Conservation (phyloP, 2,113 vertebrate genomes). For the Apaloderma vittatum region DNA sequence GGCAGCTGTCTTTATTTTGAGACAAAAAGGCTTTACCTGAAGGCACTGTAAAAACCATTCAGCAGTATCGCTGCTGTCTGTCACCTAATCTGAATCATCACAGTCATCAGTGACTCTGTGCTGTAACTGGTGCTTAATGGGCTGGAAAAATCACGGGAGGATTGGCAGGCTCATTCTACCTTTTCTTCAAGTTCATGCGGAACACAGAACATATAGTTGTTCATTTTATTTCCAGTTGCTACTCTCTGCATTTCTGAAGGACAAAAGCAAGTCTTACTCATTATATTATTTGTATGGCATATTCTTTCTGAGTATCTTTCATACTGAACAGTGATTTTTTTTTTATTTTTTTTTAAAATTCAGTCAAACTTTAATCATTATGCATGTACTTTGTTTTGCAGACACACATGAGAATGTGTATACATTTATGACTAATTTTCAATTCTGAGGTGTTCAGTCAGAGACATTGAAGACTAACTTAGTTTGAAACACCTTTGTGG, state of each 20-base stretch:
- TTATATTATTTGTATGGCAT: background rate
- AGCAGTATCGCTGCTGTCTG: background rate
- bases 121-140: conserved; percentile 16
- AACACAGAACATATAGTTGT: background rate
- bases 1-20: background rate
- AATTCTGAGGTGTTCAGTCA: background rate
- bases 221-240: background rate
- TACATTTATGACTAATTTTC: background rate
- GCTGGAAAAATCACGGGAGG: conserved; percentile 9
- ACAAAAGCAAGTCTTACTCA: background rate
- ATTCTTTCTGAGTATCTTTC: background rate
- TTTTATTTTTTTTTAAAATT: background rate
- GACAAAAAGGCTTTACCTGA: conserved; percentile 31
- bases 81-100: conserved; percentile 1
- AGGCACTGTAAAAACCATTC: background rate
- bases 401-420: background rate
- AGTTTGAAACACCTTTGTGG: background rate
- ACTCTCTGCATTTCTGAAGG: background rate
- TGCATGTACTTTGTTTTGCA: background rate
- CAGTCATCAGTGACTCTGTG: background rate
- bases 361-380: background rate
- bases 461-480: background rate
- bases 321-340: background rate
- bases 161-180: background rate
- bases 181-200: background rate